Base-by-base conservation (phyloP, 2,797 vertebrate genomes). In the Phrynocephalus forsythii region DNA sequence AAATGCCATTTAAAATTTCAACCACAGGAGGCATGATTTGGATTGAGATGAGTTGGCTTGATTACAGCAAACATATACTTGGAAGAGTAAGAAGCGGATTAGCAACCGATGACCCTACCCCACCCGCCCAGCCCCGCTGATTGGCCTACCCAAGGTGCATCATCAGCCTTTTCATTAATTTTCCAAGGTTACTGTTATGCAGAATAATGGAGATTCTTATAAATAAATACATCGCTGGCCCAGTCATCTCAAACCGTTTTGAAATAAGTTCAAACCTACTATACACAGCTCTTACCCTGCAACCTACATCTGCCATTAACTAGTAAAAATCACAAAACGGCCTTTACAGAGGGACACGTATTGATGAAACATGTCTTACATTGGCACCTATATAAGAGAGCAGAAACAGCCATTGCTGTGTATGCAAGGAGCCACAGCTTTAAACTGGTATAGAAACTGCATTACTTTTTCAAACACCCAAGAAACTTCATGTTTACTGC, bases 221-320 rank as follows among this genome's bases (percentile, higher is more conserved):
- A 96, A 96, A 96, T 95, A 97, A 96, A 96, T 95, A 97, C 75
- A 90, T 89, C 95, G 93, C 93, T 95, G 90, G 93, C 73, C 95
- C 75, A 95, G 91, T 85, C 93, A 95, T 89, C 69, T 95, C 93
- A 94, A 95, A 87, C 87, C 91, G 91, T 92, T 94, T 93, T 90
- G 92, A 95, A 95, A 95, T 96, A 96, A 76, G 88, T 92, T 92
- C 94, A 90, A 95, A 93, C 92, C 94, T 94, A 95, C 93, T 94
- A 86, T 89, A 91, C 71, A 90, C 81, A 83, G 86, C 90, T 86
- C 94, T 91, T 28, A 44, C 9, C n/a, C 52, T 6, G 13, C 56
- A 87, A 75, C 22, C 67, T 88, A 85, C 1, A 89, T 76, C 95
- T 95, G 95, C 92, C 93, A 86, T 82, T 87, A 85, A 89, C 82